Evolutionary conservation across 1,140 invertebrate genomes (phyloP).

Genomic region (Achatina immaculata): DNA sequence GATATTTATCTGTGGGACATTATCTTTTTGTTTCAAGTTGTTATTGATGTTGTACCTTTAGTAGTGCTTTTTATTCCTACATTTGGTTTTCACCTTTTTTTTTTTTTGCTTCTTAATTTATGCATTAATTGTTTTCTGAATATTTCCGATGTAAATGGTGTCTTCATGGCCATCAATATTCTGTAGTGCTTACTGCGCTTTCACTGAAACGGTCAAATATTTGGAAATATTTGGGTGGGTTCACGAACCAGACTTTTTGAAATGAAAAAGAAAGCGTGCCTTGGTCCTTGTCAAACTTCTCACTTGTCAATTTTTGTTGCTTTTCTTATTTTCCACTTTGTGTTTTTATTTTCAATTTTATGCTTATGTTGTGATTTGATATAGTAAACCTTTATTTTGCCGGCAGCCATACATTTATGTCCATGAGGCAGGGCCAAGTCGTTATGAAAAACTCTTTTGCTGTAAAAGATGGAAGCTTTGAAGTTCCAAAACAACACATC

Average conservation of each 20-base stretch:
- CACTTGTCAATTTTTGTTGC: background rate
- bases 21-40: too few relatives aligned
- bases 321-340: background rate
- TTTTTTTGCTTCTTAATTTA: too few relatives aligned
- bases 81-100: too few relatives aligned
- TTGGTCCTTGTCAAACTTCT: too few relatives aligned
- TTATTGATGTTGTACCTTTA: too few relatives aligned
- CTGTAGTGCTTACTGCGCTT: constrained; percentile 34
- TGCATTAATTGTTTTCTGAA: background rate
- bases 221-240: too few relatives aligned
- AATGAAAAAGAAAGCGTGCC: too few relatives aligned
- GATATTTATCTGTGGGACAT: too few relatives aligned
- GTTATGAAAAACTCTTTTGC: constrained; percentile 31
- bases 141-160: constrained; percentile 1
- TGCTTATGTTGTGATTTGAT: background rate
- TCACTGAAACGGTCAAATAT: background rate
- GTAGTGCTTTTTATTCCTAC: too few relatives aligned
- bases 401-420: background rate
- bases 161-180: constrained; percentile 32
- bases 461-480: background rate
- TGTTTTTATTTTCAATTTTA: background rate
- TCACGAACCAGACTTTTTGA: too few relatives aligned
- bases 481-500: too few relatives aligned
- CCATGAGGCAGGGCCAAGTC: background rate
- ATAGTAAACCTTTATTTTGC: background rate